Evolutionary conservation across 2,888 invertebrate genomes (phyloP), one percentile per base, ranked within the genome.

Genomic region (Encarsia formosa): DNA sequence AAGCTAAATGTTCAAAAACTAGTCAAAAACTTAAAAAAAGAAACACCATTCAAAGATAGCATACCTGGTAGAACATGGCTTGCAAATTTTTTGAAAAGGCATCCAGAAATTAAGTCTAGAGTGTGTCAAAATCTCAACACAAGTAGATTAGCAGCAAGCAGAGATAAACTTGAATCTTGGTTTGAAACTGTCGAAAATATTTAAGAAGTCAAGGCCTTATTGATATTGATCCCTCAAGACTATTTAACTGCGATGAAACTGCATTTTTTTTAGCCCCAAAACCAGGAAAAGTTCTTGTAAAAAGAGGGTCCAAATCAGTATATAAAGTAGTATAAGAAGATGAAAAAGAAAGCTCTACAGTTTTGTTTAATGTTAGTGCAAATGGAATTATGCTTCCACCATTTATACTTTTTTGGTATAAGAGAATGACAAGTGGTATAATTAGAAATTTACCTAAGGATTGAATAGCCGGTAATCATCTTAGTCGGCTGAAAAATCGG

Each of bases 171-270:
- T 16, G 19, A 16, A 18, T 19, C 16, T 5, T 35, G 35, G 35
- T 35, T 35, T 18, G 11, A 35, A 8, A 18, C 11, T 35, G 35
- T 35, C 6, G 35, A 35, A 18, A 11, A 35, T 11, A 37, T 37
- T 18, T 37, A 3, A 20, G 20, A 5, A 18, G n/a, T 5, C 11
- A 37, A 19, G 4, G 11, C 3, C 13, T 37, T 11, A 5, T 3
- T 5, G 3, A 37, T 9, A 43, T 43, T 9, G 34, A 68, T 49
- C 65, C 65, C 18, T 51, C 47, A 13, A 49, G 65, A 35, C 57
- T 70, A 26, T 71, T 64, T 44, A 70, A 71, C 58, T 58, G 59
- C n/a, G 74, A 73, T 58, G 73, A 72, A 58, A 65, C 65, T 22
- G 68, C 65, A 4, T 71, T 74, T 57, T 71, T 63, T 51, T 59